Percentiles rank a stretch among this genome's conserved stretches.
Evolutionary conservation across 2,888 invertebrate species (phyloP).

Genomic region (Sesia bembeciformis): DNA sequence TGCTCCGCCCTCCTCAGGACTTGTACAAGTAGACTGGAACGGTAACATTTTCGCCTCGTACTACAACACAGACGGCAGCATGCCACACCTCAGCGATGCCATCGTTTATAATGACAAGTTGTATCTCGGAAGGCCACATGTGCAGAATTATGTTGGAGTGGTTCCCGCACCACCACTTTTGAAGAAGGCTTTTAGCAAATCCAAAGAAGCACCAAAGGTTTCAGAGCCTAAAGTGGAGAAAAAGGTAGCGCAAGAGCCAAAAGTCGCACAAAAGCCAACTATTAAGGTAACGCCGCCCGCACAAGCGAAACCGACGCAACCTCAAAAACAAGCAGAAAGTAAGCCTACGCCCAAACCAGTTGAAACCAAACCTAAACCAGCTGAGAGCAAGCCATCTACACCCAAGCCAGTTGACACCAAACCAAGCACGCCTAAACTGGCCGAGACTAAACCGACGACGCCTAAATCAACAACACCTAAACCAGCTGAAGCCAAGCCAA

Average conservation of each 20-base stretch:
- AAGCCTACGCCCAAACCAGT: slow-evolving; percentile 13
- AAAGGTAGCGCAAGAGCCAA: slow-evolving; percentile 3
- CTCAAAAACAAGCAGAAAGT: slow-evolving; percentile 8
- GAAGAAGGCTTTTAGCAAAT: slow-evolving; percentile 40
- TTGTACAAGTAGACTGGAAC: slow-evolving; percentile 80
- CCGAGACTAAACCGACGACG: slow-evolving; percentile 9
- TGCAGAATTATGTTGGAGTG: slow-evolving; percentile 76
- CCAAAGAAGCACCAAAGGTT: slow-evolving; percentile 16
- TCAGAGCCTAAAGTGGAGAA: slow-evolving; percentile 17
- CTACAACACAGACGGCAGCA: slow-evolving; percentile 74
- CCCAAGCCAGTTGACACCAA: slow-evolving; percentile 21
- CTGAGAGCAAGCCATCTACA: slow-evolving; percentile 4
- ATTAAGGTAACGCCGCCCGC: slow-evolving; percentile 13
- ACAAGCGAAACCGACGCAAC: slow-evolving; percentile 12
- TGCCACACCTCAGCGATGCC: slow-evolving; percentile 77
- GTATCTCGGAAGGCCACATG: slow-evolving; percentile 79
- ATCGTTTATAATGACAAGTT: slow-evolving; percentile 77
- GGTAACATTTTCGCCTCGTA: slow-evolving; percentile 82
- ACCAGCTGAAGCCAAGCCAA: slow-evolving; percentile 13
- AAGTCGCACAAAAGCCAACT: slow-evolving; percentile 3
- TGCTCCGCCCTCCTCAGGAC: slow-evolving; percentile 60
- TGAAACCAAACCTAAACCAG: slow-evolving; percentile 11
- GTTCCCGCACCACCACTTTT: slow-evolving; percentile 74
- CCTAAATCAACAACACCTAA: slow-evolving; percentile 12
- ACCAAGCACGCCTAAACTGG: slow-evolving; percentile 8